phyloP scores from a whole-genome alignment of 2,797 vertebrate genomes.

The Sparus aurata region DNA sequence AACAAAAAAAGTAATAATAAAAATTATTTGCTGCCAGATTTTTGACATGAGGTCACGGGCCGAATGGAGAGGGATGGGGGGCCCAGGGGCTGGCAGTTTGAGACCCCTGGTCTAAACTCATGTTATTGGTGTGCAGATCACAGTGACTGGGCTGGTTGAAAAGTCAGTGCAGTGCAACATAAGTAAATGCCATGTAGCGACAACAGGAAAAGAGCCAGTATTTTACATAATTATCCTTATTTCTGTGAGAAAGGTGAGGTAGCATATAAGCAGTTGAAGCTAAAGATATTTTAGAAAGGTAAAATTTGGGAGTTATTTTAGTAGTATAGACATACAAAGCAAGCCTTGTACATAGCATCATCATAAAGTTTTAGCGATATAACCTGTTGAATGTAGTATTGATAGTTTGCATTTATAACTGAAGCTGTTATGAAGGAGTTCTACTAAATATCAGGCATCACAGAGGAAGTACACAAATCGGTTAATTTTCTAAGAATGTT shows the following conservation, averaged over 20 bases:
- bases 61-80: too few relatives aligned
- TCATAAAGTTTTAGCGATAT: constrained; percentile 60
- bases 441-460: constrained; percentile 23
- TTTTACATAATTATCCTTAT: constrained; percentile 17
- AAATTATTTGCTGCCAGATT: too few relatives aligned
- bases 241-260: constrained; percentile 4
- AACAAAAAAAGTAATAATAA: too few relatives aligned
- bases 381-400: constrained; percentile 83
- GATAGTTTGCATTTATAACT: constrained; percentile 68
- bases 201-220: background rate
- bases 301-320: constrained; percentile 32
- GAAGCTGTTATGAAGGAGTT: constrained; percentile 30
- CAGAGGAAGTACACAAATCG: constrained; percentile 33
- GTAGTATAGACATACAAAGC: constrained; percentile 11
- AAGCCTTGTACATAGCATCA: constrained; percentile 57
- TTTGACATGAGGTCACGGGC: too few relatives aligned
- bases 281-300: constrained; percentile 29
- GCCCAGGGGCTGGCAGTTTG: too few relatives aligned
- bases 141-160: background rate
- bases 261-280: background rate
- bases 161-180: background rate
- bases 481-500: constrained; percentile 54
- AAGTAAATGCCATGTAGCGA: background rate
- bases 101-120: too few relatives aligned
- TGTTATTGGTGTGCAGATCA: too few relatives aligned